Evolutionary conservation across 2,888 invertebrate species (phyloP).

Genomic region (Proisotoma minuta): DNA sequence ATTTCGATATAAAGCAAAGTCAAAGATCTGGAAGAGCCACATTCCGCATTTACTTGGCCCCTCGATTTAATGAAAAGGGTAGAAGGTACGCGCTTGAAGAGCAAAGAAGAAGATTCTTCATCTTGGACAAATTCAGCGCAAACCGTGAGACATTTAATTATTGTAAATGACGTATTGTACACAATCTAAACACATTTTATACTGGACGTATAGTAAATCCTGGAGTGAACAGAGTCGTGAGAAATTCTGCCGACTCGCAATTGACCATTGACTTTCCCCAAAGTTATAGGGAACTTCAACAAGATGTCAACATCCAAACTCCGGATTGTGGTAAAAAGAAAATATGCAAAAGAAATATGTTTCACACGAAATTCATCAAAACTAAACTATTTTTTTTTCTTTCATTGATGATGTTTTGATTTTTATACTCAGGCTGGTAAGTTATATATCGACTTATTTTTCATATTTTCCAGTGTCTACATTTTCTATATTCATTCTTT

Average conservation of each 20-base stretch:
- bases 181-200: not conserved
- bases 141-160: conserved; percentile 54
- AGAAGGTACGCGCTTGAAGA: conserved; percentile 60
- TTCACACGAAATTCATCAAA: not conserved
- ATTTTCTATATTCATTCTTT: no score
- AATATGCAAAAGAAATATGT: not conserved
- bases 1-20: conserved; percentile 17
- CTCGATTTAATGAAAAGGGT: conserved; percentile 62
- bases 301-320: conserved; percentile 54
- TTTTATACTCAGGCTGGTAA: no score
- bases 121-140: conserved; percentile 66
- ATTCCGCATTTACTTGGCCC: conserved; percentile 66
- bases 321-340: conserved; percentile 21
- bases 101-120: conserved; percentile 65
- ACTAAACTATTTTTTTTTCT: no score
- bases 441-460: no score
- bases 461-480: no score
- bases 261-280: conserved; percentile 78
- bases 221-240: conserved; percentile 55
- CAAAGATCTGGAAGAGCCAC: conserved; percentile 57
- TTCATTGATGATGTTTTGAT: no score
- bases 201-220: conserved; percentile 55
- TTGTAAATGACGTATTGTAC: conserved; percentile 1
- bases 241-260: conserved; percentile 66
- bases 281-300: conserved; percentile 62